Conservation (phyloP, 2,113 vertebrate species). For the Petrocephalus microphthalmus region DNA sequence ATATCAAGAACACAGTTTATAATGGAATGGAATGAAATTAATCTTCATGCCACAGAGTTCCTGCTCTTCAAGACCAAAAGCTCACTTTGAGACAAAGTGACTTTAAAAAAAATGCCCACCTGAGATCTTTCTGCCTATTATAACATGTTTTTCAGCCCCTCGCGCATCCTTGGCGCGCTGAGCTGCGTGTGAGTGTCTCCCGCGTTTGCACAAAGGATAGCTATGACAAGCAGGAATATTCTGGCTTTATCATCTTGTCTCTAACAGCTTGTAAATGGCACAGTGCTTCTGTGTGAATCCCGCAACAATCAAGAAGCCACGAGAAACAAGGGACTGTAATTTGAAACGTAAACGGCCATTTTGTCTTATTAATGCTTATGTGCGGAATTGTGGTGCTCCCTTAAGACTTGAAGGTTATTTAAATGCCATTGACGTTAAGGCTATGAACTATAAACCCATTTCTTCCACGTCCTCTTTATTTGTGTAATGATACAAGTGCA, state of each 20-base stretch:
- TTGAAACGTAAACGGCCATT: neutral
- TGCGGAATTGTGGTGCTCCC: neutral
- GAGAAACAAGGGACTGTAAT: neutral
- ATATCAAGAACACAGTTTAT: conserved; percentile 9
- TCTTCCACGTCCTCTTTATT: neutral
- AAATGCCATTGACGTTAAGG: conserved; percentile 6
- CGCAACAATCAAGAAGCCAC: neutral
- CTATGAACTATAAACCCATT: conserved; percentile 3
- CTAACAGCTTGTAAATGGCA: neutral
- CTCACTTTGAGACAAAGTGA: neutral
- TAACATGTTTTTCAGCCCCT: neutral
- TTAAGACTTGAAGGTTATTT: conserved; percentile 18
- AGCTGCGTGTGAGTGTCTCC: neutral
- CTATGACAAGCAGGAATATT: neutral
- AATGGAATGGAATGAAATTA: conserved; percentile 1
- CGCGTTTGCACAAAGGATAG: neutral
- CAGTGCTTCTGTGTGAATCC: neutral
- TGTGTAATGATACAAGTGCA: conserved; percentile 3
- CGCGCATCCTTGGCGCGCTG: neutral
- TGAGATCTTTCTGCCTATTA: neutral
- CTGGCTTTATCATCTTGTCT: neutral
- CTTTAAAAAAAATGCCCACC: neutral
- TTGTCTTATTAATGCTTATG: neutral
- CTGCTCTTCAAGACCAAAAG: neutral
- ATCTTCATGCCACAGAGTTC: conserved; percentile 4